These are phyloP conservation scores for Cephus cinctus DNA, from an alignment of 1,140 invertebrate species.

Conservation along the genomic window DNA sequence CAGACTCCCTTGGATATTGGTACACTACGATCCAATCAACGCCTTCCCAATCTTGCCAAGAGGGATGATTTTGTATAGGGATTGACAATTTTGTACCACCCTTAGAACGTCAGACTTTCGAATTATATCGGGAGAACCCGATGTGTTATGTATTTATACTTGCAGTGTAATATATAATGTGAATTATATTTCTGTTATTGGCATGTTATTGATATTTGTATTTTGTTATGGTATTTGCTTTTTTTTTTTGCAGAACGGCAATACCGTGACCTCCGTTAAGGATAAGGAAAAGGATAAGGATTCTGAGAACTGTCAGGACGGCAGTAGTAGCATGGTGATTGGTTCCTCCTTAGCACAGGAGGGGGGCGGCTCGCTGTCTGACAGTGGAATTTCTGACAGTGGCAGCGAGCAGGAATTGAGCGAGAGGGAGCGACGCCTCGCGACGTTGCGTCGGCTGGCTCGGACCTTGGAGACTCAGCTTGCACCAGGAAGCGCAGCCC, in stretches of 20 bases:
- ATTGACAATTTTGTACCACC: no score
- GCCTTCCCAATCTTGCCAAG: neutral
- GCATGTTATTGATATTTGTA: conserved; percentile 1
- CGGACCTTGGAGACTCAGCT: conserved; percentile 67
- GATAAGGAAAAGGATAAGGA: neutral
- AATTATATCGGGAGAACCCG: no score
- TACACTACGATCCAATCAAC: neutral
- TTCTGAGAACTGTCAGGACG: neutral
- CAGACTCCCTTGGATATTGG: neutral
- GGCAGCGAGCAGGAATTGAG: conserved; percentile 73
- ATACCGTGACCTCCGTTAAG: conserved; percentile 8
- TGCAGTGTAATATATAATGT: no score
- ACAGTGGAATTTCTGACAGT: conserved; percentile 75
- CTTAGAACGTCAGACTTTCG: no score
- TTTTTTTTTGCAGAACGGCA: conserved; percentile 37
- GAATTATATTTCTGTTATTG: no score
- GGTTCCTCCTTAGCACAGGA: conserved; percentile 39
- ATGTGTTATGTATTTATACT: no score
- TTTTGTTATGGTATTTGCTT: conserved; percentile 7
- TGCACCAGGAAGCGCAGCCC: conserved; percentile 64
- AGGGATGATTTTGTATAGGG: no score
- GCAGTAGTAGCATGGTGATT: conserved; percentile 16
- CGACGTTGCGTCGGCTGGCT: conserved; percentile 65
- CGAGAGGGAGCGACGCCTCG: conserved; percentile 70
- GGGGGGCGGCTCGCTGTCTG: conserved; percentile 68